Base-by-base conservation (phyloP, 2,888 invertebrate genomes). In the Trachelus tabidus region DNA sequence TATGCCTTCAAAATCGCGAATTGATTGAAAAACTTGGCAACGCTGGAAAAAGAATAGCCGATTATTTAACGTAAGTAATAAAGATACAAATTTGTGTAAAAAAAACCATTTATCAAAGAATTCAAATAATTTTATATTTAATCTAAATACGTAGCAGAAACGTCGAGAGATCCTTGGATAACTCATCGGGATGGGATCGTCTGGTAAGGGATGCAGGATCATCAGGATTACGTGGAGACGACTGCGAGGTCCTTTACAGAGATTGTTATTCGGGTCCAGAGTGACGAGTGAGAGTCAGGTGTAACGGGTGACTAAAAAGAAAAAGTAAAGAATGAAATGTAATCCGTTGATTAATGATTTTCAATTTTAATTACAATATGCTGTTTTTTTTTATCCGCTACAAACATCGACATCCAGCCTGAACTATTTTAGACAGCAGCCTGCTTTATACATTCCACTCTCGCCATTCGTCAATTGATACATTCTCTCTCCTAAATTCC, bases 401-500 rank as follows among this genome's bases (percentile, higher is more conserved):
- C 90, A 90, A 90, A 91, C 90, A 91, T 91, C 89, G 89, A 91
- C 89, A 90, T 90, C 88, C 90, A 91, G 90, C 91, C 89, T 91
- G 89, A 91, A 90, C 90, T 91, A 91, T 90, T 90, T 88, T 89
- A 90, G 87, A 90, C 89, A 89, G 91, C 89, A 89, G 86, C 89
- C 86, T 84, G 87, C 86, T 87, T 86, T 89, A 88, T 87, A 88
- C 87, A 87, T 79, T 76, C 77, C 68, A 78, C 78, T 75, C 79
- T 77, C 75, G 79, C 80, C 75, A 75, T 40, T 15, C 40, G 40
- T 15, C 4, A 15, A 40, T 15, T 40, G 40, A 40, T 40, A 40
- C 40, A 40, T 15, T 40, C 40, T 40, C 40, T 40, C 40, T 40
- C 40, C 15, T 40, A 40, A 40, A 15, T 40, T 79, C 79, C 79